These are phyloP conservation scores for Guaruba guarouba DNA, from an alignment of 2,113 vertebrate genomes.

Conservation along the genomic window DNA sequence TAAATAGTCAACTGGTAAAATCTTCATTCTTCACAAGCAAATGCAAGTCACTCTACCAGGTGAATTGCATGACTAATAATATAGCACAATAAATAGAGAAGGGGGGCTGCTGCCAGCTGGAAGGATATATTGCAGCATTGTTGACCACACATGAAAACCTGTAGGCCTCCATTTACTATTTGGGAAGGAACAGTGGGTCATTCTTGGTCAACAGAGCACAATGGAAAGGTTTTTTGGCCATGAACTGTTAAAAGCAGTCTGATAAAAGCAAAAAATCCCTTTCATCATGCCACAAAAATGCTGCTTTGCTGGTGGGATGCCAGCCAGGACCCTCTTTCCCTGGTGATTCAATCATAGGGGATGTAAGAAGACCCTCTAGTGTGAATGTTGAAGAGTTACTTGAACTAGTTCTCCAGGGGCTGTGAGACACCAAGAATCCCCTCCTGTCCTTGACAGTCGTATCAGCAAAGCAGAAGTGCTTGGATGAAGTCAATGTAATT, in stretches of 20 bases:
- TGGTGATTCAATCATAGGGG: rapidly evolving
- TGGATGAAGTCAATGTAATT: slow-evolving; percentile 6
- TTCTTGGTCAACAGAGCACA: neutral
- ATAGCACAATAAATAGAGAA: neutral
- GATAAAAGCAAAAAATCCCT: neutral
- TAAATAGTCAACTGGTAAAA: slow-evolving; percentile 48
- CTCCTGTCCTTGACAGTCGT: neutral
- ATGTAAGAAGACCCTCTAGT: neutral
- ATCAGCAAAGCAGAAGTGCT: neutral
- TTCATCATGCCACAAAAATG: neutral
- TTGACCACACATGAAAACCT: neutral
- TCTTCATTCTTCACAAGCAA: slow-evolving; percentile 44
- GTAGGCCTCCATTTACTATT: neutral
- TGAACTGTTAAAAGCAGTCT: neutral
- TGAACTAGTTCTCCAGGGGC: neutral
- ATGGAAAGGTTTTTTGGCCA: neutral
- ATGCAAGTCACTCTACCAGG: slow-evolving; percentile 32
- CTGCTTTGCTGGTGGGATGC: neutral
- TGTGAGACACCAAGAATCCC: neutral
- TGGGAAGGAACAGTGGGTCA: neutral
- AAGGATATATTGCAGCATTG: neutral
- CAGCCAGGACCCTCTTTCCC: neutral
- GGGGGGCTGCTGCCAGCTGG: neutral
- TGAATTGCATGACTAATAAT: neutral
- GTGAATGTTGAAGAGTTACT: neutral